A percentile compares a stretch with the other conserved stretches of the same genome.
Evolutionary conservation across 37 sponge, comb jelly and placozoan species (phyloP).

Genomic region (Aplysina aerophoba): DNA sequence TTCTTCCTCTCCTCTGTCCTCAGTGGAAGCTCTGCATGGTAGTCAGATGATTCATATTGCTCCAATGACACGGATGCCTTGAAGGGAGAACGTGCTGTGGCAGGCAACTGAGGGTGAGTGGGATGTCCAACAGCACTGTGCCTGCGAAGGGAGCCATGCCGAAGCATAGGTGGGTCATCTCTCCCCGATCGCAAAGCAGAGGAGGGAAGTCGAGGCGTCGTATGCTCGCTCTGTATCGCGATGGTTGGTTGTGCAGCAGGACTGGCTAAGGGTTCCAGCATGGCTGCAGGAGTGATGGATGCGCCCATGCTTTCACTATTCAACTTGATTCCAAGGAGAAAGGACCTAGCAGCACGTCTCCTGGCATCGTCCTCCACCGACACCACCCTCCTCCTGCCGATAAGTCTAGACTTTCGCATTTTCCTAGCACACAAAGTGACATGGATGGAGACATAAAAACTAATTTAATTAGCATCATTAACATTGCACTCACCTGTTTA

Average conservation of each 20-base stretch:
- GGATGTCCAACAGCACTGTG: background rate
- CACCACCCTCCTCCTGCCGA: constrained; percentile 1
- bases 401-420: constrained; percentile 1
- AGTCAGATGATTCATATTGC: background rate
- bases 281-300: background rate
- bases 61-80: background rate
- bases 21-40: background rate
- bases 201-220: background rate
- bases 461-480: too few species aligned
- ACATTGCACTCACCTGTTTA: too few species aligned
- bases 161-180: background rate
- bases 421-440: constrained; percentile 3
- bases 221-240: background rate
- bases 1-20: too few species aligned
- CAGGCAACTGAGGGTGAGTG: background rate
- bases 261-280: background rate
- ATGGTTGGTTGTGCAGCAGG: too few species aligned
- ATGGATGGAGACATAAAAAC: too few species aligned
- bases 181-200: background rate
- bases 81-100: background rate
- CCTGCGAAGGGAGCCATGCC: background rate
- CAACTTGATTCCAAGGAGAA: constrained; percentile 67
- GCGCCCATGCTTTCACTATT: constrained; percentile 30
- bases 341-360: constrained; percentile 65
- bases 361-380: constrained; percentile 71